Evolutionary conservation across 2,797 vertebrate species (phyloP), one percentile per base, ranked within the genome.

Genomic region (Tachyglossus aculeatus): DNA sequence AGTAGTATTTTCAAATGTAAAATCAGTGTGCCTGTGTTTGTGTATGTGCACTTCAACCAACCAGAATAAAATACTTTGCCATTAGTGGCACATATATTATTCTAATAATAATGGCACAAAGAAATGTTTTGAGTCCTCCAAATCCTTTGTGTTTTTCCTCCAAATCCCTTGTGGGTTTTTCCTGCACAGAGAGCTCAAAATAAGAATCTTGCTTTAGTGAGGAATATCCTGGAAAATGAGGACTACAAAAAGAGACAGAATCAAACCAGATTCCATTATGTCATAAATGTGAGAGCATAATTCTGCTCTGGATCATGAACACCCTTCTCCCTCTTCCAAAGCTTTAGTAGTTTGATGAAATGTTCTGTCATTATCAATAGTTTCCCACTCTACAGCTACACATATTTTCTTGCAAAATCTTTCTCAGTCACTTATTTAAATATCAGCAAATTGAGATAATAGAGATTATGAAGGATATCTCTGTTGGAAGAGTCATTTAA

Each of bases 341-440:
- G 47, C 22, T 12, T 14, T 25, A 21, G 16, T 44, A 5, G 11
- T 44, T 44, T 44, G 29, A 10, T 33, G 44, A 43, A 67, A 65
- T 53, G 38, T 52, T n/a, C n/a, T 65, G 37, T 62, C 34, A 54
- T 77, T 67, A 51, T 48, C 67, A 69, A 78, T 64, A 82, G 14
- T 69, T 78, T 78, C 34, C 48, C 57, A 24, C 34, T 27, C 60
- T 65, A 48, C 11, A 64, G 64, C 66, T 65, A 24, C 19, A 74
- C 67, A 60, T 10, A 61, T 47, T 80, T 78, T 77, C 52, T 76
- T 69, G 7, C 6, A 77, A 67, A 57, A 64, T 57, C 45, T 53
- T 56, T 57, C 71, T 57, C 61, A 71, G 73, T 55, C 36, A 60
- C 55, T 54, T 58, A 61, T 24, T 48, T 70, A 59, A 74, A 72